Evolutionary conservation across 2,113 vertebrate genomes (phyloP), one percentile per base, ranked within the genome.

Genomic region (Pelobates fuscus): DNA sequence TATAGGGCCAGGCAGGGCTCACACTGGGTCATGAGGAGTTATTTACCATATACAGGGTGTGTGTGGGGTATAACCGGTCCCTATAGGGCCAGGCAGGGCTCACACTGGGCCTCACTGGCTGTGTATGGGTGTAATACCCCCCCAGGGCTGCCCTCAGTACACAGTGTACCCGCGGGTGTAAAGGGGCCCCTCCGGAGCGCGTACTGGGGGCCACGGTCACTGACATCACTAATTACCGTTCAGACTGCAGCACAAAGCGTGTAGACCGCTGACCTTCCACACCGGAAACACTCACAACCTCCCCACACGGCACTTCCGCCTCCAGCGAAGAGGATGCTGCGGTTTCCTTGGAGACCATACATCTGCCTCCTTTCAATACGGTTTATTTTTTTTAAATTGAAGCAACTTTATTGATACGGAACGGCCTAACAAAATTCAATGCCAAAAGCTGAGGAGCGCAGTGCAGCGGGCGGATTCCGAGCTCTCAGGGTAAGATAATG

Each of bases 181-280:
- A 32, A 32, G 30, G 4, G 30, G 30, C 30, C n/a, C n/a, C n/a
- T n/a, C n/a, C 4, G 30, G 30, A 10, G 30, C 4, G 30, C 4
- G 30, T 32, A 32, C 44, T 5, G 44, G 44, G 44, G 44, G 44
- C 4, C 4, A 49, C 44, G 15, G 3, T 15, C 44, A 17, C 10
- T 17, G 17, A 12, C 44, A 49, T 49, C 4, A 49, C 23, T 18
- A 25, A 2, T 75, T 67, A 75, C 71, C 71, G 30, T 66, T 7
- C 5, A 37, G 29, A n/a, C 63, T 12, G 63, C 43, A 3, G 12
- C 65, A 3, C 2, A 12, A 24, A 63, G 37, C 63, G 71, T 67
- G 71, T 61, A 1, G 17, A 1, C 15, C 2, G 2, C 1, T 3
- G 18, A 18, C n/a, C 18, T 46, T 5, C 2, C 26, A 37, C 46